Evolutionary conservation across 2,113 vertebrate species (phyloP), one percentile per base, ranked within the genome.

Genomic region (Danionella cerebrum): DNA sequence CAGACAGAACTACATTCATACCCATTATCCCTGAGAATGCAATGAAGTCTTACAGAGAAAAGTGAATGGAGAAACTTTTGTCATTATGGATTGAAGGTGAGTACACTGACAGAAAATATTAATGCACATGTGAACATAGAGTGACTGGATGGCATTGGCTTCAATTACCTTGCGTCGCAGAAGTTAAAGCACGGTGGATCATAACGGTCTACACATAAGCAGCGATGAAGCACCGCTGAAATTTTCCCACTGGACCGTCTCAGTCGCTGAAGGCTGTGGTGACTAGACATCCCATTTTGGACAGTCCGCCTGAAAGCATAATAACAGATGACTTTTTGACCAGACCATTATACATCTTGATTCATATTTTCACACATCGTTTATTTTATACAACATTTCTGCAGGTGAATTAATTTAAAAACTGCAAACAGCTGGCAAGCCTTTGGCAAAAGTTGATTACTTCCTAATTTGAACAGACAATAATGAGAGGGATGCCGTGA

Each of bases 241-340:
- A 39, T 10, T 4, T 14, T 21, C 19, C 74, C 19, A 25, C 33
- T 68, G 14, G 76, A 78, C 13, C 86, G 84, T 18, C 70, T 80
- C 57, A 74, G 22, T 44, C 85, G 63, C 77, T 83, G 81, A 38
- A 53, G 65, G 67, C 84, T 82, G 41, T 73, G 77, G 75, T 86
- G 85, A 76, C 74, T 85, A 0, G 85, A 88, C 79, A 88, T 84
- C 35, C 85, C 86, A 36, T 89, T 87, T 5, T 82, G 85, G 38
- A 87, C 84, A 1, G 78, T 85, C 22, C 75, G 85, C 60, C 87
- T 88, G 51, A 36, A 54, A 36, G 21, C 10, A 42, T 2, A 2
- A 29, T 6, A 25, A 22, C 33, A 53, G 42, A 31, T 16, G n/a
- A 53, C 0, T n/a, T n/a, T n/a, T n/a, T n/a, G n/a, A 53, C 27